Percentiles rank a stretch among this genome's conserved stretches.
phyloP scores from a whole-genome alignment of 2,888 invertebrate species.

The Cerastis leucographa region DNA sequence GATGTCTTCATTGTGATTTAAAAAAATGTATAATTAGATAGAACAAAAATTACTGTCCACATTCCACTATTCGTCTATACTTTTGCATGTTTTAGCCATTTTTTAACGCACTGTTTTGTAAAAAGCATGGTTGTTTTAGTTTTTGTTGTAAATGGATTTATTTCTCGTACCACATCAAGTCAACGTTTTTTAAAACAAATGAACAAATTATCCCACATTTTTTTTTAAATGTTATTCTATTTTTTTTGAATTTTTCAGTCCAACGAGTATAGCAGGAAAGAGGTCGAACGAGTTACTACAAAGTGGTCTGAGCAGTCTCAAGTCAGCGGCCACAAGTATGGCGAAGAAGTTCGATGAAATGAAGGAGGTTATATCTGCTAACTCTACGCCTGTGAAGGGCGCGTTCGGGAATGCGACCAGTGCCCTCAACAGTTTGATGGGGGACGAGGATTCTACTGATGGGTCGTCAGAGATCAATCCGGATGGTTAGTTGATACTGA shows the following conservation, averaged over 20 bases:
- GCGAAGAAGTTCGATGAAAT: conserved; percentile 97
- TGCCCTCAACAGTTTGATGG: conserved; percentile 82
- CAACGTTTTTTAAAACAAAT: conserved; percentile 10
- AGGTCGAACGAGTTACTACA: conserved; percentile 97
- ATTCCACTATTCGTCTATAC: conserved; percentile 12
- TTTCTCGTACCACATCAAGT: not conserved
- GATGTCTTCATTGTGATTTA: conserved; percentile 42
- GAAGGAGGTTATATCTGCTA: conserved; percentile 97
- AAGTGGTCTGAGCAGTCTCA: conserved; percentile 96
- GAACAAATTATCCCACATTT: not conserved
- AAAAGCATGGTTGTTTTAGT: conserved; percentile 60
- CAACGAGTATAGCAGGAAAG: conserved; percentile 95
- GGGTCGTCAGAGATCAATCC: conserved; percentile 87
- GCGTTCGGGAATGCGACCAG: conserved; percentile 87
- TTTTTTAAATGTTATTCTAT: conserved; percentile 6
- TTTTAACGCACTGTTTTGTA: conserved; percentile 57
- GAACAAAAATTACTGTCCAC: not conserved
- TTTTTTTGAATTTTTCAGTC: conserved; percentile 87
- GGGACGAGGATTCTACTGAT: conserved; percentile 86
- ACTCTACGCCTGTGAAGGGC: conserved; percentile 95
- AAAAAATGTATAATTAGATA: not conserved
- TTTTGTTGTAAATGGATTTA: conserved; percentile 32
- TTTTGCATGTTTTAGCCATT: conserved; percentile 57
- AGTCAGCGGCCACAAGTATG: conserved; percentile 95
- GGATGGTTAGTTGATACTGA: conserved; percentile 81